These are phyloP conservation scores for Morus bassanus DNA, from an alignment of 2,797 vertebrate species.

Conservation along the genomic window DNA sequence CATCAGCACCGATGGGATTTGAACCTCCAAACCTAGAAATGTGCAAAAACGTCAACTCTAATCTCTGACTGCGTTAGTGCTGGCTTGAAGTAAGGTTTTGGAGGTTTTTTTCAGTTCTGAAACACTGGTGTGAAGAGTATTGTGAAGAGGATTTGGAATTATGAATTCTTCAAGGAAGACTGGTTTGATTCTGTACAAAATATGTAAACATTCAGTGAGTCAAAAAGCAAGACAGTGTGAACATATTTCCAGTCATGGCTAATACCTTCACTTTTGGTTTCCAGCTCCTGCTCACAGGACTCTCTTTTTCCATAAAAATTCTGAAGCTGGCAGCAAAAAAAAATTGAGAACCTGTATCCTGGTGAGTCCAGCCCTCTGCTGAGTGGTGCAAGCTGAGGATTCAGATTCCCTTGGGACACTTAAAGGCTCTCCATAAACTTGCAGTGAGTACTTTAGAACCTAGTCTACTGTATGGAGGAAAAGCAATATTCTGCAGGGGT, in stretches of 20 bases:
- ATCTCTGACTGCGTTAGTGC: background rate
- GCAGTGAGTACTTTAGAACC: background rate
- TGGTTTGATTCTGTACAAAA: background rate
- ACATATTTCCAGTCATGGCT: background rate
- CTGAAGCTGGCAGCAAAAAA: background rate
- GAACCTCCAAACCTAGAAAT: background rate
- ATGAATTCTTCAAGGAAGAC: background rate
- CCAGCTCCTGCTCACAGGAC: background rate
- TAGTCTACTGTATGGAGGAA: background rate
- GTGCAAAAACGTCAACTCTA: background rate
- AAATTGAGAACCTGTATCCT: background rate
- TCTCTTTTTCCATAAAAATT: background rate
- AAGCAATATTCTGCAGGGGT: background rate
- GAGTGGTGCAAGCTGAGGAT: background rate
- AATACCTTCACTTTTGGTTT: background rate
- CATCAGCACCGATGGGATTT: background rate
- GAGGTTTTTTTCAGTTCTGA: background rate
- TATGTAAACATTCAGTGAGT: background rate
- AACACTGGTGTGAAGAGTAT: background rate
- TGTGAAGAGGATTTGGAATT: background rate
- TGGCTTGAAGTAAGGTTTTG: background rate
- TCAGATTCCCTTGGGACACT: background rate
- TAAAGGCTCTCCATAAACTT: background rate
- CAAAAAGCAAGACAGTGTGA: background rate
- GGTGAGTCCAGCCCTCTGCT: background rate